Percentiles rank a stretch among this genome's conserved stretches.
Conservation (phyloP, 2,797 vertebrate genomes). For the Acanthiza pusilla region DNA sequence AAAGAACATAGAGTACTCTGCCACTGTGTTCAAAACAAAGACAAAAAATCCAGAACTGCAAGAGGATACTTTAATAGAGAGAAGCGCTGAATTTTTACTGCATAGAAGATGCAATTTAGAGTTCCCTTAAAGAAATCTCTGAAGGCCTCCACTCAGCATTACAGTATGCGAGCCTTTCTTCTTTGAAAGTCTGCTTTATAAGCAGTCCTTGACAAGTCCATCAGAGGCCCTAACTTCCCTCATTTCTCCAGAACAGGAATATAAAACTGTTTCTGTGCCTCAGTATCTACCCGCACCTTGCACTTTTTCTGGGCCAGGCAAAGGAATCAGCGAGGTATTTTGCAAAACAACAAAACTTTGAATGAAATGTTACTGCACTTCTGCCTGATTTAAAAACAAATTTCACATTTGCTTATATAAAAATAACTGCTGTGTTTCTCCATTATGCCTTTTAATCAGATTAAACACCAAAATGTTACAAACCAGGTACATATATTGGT, state of each 20-base stretch:
- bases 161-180: accelerated
- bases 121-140: neutral
- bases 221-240: neutral
- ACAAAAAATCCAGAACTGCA: neutral
- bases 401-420: neutral
- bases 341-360: neutral
- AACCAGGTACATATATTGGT: neutral
- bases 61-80: neutral
- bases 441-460: neutral
- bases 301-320: neutral
- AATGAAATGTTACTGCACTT: neutral
- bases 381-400: neutral
- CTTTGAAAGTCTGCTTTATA: neutral
- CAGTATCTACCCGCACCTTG: neutral
- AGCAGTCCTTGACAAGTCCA: neutral
- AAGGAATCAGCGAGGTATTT: neutral
- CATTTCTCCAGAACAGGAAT: neutral
- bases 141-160: neutral
- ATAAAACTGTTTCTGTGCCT: neutral
- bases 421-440: neutral
- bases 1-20: neutral
- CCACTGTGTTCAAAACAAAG: neutral
- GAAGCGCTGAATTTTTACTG: neutral
- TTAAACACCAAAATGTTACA: neutral
- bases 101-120: neutral